Base-by-base conservation (phyloP, 2,888 invertebrate species). In the Drosophila koepferae region DNA sequence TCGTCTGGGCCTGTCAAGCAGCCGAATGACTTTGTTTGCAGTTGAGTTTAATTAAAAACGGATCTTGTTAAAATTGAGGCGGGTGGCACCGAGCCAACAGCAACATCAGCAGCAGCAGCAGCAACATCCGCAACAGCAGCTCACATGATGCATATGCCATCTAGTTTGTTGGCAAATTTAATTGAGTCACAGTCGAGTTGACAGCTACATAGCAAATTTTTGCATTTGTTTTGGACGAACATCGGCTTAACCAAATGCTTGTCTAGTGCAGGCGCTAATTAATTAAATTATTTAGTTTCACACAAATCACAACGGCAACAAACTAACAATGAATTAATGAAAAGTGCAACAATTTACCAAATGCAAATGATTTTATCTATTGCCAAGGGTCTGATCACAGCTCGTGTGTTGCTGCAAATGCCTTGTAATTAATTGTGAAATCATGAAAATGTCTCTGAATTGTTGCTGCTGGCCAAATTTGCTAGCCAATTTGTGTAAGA, bases 11-110 rank as follows among this genome's bases (percentile, higher is more conserved):
- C 46, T 70, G 72, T 69, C 62, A 70, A 72, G 18, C 70, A 74
- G 74, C 69, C 44, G 60, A 74, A 81, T 79, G 90, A 78, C 85
- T 85, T 88, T 86, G 83, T 83, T 90, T 85, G 88, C 70, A 81
- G 90, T 90, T 82, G 77, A 79, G 86, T 90, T 86, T 86, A 86
- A 86, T 86, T 86, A 86, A 86, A 86, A 86, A 77, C 84, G 89
- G 84, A 86, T 86, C 87, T 83, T 66, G 73, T 67, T 67, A 56
- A 82, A 81, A 81, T 79, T 72, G 77, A 64, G 59, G 63, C 73
- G 65, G 56, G 49, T 49, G 56, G 49, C 60, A 53, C 14, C 31
- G 5, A n/a, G 46, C 5, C 46, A 31, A 10, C 28, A 28, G 23
- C 36, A 41, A 10, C 43, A 43, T 5, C 18, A 20, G 23, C n/a